Evolutionary conservation across 92 coral and sea anemone species (phyloP), one percentile per base, ranked within the genome.

Genomic region (Palythoa grandiflora): DNA sequence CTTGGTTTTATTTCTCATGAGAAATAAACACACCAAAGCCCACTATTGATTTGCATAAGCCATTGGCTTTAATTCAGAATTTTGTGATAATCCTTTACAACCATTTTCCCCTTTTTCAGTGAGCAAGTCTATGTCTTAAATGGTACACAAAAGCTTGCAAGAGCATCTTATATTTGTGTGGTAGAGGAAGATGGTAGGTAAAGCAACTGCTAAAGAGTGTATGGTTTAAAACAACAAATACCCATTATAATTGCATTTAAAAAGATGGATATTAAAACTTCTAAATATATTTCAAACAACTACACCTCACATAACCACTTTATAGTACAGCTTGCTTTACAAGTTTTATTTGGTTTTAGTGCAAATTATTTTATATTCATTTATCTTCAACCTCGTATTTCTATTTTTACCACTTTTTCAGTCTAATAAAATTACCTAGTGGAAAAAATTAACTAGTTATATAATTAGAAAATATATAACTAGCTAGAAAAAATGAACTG

Each of bases 31-130:
- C n/a, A n/a, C 68, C 68, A 61, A 3, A 61, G 21, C 68, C 35
- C 20, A 17, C 19, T 61, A 61, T 61, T 61, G 20, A 61, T 54
- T 54, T 14, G 2, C 16, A 54, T 54, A 61, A 61, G 20, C 19
- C 19, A 61, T 61, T 17, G 19, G 68, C 68, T 14, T 17, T 14
- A 14, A 15, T n/a, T 61, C 21, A 61, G 68, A 61, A 17, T 61
- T 61, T 17, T 61, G 68, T 61, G 20, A 61, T 61, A 61, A 61
- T 61, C 20, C 68, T 61, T 15, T 17, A 61, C 21, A 61, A 61
- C 68, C 68, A 15, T n/a, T 61, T 61, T 61, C 68, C 68, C 68
- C 68, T 61, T 61, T 61, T 61, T 16, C 68, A 61, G 68, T 61
- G 68, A 61, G 20, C 68, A 61, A 17, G 68, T 61, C 1, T 61